Base-by-base conservation (phyloP, 2,888 invertebrate genomes). In the Cheilosia vernalis region DNA sequence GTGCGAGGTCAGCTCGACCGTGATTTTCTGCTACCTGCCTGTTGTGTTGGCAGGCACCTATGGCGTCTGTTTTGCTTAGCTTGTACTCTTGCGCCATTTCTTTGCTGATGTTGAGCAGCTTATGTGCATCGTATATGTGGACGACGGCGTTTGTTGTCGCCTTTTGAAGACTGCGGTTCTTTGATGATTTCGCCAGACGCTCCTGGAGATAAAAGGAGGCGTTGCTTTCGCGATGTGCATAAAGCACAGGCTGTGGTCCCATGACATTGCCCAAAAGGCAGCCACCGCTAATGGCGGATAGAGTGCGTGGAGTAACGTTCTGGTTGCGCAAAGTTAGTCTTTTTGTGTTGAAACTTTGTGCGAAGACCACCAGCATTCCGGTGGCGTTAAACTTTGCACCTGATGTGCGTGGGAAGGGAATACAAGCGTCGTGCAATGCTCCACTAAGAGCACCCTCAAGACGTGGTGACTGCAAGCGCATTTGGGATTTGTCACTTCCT, bases 361-460 rank as follows among this genome's bases (percentile, higher is more conserved):
- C 96, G 92, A 98, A 98, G 87, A 96, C 96, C 0, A 98, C 97
- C 76, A 99, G 92, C 72, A 95, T 94, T 89, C 97, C 97, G 24
- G 96, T 96, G 30, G 96, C 96, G 92, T 97, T 97, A 93, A 98
- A 99, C 89, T 96, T 95, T 0, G 98, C 98, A 1, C 98, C 98
- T 10, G 97, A 98, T 0, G 98, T 98, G 69, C 97, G 94, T 0
- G 98, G 98, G 92, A 98, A 99, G 0, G 98, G 98, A 88, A 99
- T 96, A 90, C 96, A 97, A 7, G 96, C 95, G 89, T 97, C 97
- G 66, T 92, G 92, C 5, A 92, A 78, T 1, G 92, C 92, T 3
- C 90, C 90, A 10, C 91, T 90, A 4, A 91, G 79, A 0, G 92
- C 92, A 7, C 92, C 92, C 73, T 92, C 92, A 2, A 92, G 76